Conservation (phyloP, 2,888 invertebrate species). For the Xylota sylvarum region DNA sequence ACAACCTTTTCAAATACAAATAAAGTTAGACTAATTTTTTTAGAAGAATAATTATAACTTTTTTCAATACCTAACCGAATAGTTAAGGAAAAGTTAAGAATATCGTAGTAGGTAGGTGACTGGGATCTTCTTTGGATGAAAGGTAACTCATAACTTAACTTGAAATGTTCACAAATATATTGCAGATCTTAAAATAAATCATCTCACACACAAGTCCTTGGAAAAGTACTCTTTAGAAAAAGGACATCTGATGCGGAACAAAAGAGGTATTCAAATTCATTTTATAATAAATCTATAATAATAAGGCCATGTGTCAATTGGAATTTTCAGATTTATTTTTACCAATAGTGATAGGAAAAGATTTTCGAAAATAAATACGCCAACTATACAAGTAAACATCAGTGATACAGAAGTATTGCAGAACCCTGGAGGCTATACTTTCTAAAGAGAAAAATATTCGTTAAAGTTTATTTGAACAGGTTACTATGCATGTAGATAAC, state of each 20-base stretch:
- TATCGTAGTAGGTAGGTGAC: not conserved
- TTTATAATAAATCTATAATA: not conserved
- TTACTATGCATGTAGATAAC: no score
- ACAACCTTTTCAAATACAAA: constrained; percentile 76
- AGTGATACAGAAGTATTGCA: no score
- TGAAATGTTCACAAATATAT: constrained; percentile 2
- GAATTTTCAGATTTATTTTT: no score
- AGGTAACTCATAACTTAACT: constrained; percentile 42
- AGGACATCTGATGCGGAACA: not conserved
- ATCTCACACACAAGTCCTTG: not conserved
- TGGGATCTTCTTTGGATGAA: not conserved
- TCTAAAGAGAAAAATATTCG: no score
- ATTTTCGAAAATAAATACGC: no score
- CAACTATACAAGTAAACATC: no score
- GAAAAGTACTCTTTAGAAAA: not conserved
- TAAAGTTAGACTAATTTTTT: constrained; percentile 77
- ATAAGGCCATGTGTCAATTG: not conserved
- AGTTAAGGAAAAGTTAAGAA: not conserved
- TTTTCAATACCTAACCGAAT: constrained; percentile 13
- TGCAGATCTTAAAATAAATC: not conserved
- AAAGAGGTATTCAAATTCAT: not conserved
- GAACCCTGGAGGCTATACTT: no score
- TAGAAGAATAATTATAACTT: constrained; percentile 71
- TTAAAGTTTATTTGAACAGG: no score
- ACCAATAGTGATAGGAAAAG: no score